Percentiles rank a stretch among this genome's conserved stretches.
phyloP scores from a whole-genome alignment of 2,113 vertebrate species.

The Bos indicus region DNA sequence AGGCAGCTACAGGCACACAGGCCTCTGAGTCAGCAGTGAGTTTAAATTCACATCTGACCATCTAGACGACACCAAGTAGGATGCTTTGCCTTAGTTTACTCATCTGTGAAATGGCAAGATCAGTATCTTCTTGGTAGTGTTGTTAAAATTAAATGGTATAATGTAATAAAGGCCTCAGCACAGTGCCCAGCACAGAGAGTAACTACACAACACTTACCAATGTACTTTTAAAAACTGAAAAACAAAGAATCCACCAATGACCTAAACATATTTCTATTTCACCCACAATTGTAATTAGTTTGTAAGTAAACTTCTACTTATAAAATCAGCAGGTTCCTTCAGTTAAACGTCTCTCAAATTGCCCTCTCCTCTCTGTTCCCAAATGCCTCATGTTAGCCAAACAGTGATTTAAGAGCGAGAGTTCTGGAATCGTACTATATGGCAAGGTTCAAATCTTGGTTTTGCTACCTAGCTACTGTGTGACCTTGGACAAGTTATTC shows the following conservation, averaged over 20 bases:
- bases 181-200: background rate
- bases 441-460: background rate
- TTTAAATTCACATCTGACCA: background rate
- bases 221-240: background rate
- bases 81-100: background rate
- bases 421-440: background rate
- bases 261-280: background rate
- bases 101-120: background rate
- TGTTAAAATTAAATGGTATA: background rate
- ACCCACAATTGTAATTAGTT: background rate
- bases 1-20: background rate
- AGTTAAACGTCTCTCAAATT: background rate
- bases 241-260: background rate
- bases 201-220: background rate
- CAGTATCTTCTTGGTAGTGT: background rate
- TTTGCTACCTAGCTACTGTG: background rate
- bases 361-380: background rate
- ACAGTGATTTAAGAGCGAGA: background rate
- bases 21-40: background rate
- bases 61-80: background rate
- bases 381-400: background rate
- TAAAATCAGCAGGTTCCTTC: background rate
- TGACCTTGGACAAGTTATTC: background rate
- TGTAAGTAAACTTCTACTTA: background rate
- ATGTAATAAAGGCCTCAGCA: background rate